Conservation (phyloP, 2,797 vertebrate genomes). For the Nannoperca obscura region DNA sequence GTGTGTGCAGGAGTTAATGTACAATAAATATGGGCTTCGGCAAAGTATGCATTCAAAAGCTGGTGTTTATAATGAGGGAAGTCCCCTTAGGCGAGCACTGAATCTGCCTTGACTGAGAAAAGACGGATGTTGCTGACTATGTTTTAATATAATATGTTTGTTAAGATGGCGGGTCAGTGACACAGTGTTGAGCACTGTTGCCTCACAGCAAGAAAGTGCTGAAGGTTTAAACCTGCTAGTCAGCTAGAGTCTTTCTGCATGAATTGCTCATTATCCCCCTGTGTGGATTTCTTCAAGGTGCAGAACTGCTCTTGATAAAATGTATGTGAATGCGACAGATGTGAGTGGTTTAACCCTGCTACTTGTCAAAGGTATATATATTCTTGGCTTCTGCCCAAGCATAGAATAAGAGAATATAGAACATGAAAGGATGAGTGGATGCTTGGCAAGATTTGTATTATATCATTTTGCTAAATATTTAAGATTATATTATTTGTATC, state of each 20-base stretch:
- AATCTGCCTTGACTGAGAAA: neutral
- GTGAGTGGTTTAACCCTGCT: neutral
- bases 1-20: neutral
- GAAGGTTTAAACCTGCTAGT: neutral
- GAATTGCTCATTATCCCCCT: neutral
- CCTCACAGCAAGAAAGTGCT: constrained; percentile 4
- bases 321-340: neutral
- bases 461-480: neutral
- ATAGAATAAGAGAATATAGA: neutral
- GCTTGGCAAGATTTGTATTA: no score
- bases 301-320: neutral
- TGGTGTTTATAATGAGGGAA: neutral
- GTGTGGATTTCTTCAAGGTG: neutral
- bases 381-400: fast-evolving
- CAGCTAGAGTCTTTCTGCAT: neutral
- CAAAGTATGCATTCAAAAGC: neutral
- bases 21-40: neutral
- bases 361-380: neutral
- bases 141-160: neutral
- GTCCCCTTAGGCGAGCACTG: neutral
- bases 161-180: neutral
- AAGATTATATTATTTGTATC: neutral
- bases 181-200: neutral
- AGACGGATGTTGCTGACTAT: neutral
- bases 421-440: no score